Percentiles rank a stretch among this genome's conserved stretches.
Evolutionary conservation across 2,113 vertebrate species (phyloP).

Genomic region (Thymallus thymallus): DNA sequence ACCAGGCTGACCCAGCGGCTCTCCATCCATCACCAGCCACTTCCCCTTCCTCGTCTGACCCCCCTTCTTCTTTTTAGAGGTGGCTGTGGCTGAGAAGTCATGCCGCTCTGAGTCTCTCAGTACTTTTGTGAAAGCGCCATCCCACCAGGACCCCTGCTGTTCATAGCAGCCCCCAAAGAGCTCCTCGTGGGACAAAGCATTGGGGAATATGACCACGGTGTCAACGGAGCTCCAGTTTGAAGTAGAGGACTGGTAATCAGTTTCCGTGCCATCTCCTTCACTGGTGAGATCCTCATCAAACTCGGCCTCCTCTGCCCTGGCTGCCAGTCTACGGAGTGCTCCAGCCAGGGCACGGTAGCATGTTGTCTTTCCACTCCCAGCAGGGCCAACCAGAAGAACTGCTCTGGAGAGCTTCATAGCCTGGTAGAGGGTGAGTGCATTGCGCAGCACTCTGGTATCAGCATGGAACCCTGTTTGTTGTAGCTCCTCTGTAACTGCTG

Average conservation of each 20-base stretch:
- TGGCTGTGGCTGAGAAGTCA: slow-evolving; percentile 7
- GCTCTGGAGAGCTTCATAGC: slow-evolving; percentile 62
- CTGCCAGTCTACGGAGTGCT: slow-evolving; percentile 69
- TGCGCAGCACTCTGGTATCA: slow-evolving; percentile 53
- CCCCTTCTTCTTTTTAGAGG: slow-evolving; percentile 4
- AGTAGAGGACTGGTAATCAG: slow-evolving; percentile 7
- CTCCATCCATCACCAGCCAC: slow-evolving; percentile 84
- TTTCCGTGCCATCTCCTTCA: slow-evolving; percentile 5
- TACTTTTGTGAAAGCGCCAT: slow-evolving; percentile 67
- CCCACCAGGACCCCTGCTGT: slow-evolving; percentile 65
- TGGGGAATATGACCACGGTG: slow-evolving; percentile 76
- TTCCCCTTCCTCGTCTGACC: slow-evolving; percentile 37
- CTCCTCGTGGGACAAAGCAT: slow-evolving; percentile 74
- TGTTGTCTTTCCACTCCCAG: slow-evolving; percentile 83
- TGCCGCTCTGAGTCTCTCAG: slow-evolving; percentile 48
- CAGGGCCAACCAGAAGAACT: slow-evolving; percentile 77
- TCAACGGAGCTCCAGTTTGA: slow-evolving; percentile 62
- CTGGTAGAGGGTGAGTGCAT: slow-evolving; percentile 71
- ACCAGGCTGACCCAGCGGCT: slow-evolving; percentile 53
- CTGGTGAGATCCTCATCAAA: background rate
- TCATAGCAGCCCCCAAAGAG: slow-evolving; percentile 70
- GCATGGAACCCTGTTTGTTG: slow-evolving; percentile 55
- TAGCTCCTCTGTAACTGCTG: slow-evolving; percentile 68
- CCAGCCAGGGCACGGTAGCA: slow-evolving; percentile 74
- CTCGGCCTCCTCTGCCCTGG: slow-evolving; percentile 13